Evolutionary conservation across 2,888 invertebrate genomes (phyloP).

Genomic region (Heteromyza rotundicornis): DNA sequence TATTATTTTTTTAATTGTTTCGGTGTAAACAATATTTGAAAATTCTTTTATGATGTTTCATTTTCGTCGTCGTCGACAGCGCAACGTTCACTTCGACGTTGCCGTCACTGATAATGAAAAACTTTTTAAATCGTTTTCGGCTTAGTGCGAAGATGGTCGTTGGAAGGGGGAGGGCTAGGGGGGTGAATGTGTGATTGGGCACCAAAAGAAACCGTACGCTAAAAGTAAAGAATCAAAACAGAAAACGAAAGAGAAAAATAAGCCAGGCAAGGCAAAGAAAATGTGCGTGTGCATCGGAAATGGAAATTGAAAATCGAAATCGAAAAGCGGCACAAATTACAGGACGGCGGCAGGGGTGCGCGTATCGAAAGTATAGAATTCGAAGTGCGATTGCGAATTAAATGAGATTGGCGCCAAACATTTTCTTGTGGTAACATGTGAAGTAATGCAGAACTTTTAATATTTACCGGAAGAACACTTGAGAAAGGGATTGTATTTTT

Average conservation of each 20-base stretch:
- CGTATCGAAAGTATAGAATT: too few relatives aligned
- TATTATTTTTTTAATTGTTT: slow-evolving; percentile 4
- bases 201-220: background rate
- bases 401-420: too few relatives aligned
- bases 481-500: too few relatives aligned
- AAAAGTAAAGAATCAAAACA: slow-evolving; percentile 22
- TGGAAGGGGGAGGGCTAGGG: background rate
- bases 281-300: slow-evolving; percentile 20
- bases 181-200: too few relatives aligned
- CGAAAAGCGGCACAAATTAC: too few relatives aligned
- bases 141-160: too few relatives aligned
- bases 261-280: slow-evolving; percentile 9
- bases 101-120: slow-evolving; percentile 20
- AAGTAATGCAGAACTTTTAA: too few relatives aligned
- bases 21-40: slow-evolving; percentile 14
- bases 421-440: too few relatives aligned
- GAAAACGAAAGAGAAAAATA: slow-evolving; percentile 26
- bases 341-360: too few relatives aligned
- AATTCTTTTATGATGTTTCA: slow-evolving; percentile 12
- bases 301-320: too few relatives aligned
- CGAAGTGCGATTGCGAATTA: too few relatives aligned
- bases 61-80: background rate
- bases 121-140: slow-evolving; percentile 7
- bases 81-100: slow-evolving; percentile 1
- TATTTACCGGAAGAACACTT: too few relatives aligned